These are phyloP conservation scores for Myiotriccus ornatus DNA, from an alignment of 2,797 vertebrate genomes.

Conservation along the genomic window DNA sequence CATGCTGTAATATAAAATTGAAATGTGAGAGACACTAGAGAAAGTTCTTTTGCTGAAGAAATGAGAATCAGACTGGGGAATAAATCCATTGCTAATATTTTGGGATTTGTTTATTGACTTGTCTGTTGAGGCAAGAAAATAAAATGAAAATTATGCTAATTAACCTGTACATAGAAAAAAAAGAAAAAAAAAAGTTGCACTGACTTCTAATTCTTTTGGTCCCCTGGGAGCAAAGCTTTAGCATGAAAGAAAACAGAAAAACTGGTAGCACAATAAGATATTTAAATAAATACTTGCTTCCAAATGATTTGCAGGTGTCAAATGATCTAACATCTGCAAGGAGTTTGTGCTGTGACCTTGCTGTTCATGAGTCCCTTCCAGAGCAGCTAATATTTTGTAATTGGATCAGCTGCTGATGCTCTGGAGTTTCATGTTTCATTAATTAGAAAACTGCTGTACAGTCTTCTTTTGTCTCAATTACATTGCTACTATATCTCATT, in stretches of 20 bases:
- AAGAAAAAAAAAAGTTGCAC: background rate
- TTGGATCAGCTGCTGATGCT: slow-evolving; percentile 74
- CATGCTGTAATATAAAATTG: background rate
- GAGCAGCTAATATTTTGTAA: slow-evolving; percentile 75
- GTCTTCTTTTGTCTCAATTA: slow-evolving; percentile 15
- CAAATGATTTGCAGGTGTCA: slow-evolving; percentile 86
- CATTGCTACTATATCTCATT: background rate
- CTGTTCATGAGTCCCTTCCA: slow-evolving; percentile 38
- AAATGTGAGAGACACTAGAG: background rate
- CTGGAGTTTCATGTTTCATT: slow-evolving; percentile 61
- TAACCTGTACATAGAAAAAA: slow-evolving; percentile 58
- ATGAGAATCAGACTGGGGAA: background rate
- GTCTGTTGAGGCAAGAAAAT: background rate
- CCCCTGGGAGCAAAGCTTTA: slow-evolving; percentile 63
- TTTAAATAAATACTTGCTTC: slow-evolving; percentile 81
- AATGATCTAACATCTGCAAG: slow-evolving; percentile 72
- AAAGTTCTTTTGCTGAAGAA: background rate
- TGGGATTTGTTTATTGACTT: slow-evolving; percentile 25
- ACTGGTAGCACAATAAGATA: slow-evolving; percentile 80
- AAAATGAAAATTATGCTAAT: slow-evolving; percentile 70
- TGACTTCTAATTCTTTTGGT: slow-evolving; percentile 44
- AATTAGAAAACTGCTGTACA: slow-evolving; percentile 5
- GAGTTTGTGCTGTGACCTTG: slow-evolving; percentile 53
- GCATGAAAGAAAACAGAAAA: slow-evolving; percentile 69
- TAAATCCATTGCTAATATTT: slow-evolving; percentile 19